Conservation (phyloP, 2,888 invertebrate genomes). For the Meloe dianella region DNA sequence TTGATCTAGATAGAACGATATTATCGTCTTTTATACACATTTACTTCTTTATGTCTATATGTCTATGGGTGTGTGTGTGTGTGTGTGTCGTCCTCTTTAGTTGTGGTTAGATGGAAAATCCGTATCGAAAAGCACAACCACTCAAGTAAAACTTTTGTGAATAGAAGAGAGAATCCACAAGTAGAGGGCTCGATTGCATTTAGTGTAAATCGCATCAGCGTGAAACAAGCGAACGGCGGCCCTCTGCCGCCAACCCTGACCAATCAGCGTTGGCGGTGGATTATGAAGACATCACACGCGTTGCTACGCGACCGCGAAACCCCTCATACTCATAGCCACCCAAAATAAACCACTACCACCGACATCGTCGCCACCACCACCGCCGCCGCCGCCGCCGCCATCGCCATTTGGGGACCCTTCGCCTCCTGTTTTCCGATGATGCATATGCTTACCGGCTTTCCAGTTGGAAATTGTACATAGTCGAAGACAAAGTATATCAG, state of each 20-base stretch:
- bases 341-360: constrained; percentile 39
- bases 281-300: constrained; percentile 57
- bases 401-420: constrained; percentile 21
- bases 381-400: not conserved
- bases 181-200: constrained; percentile 42
- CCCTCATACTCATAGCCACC: constrained; percentile 44
- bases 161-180: constrained; percentile 40
- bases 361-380: constrained; percentile 1
- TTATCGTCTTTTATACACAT: not conserved
- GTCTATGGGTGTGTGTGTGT: not conserved
- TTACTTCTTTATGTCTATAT: not conserved
- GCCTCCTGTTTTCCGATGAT: constrained; percentile 21
- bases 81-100: constrained; percentile 7
- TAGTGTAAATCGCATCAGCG: constrained; percentile 54
- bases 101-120: constrained; percentile 21
- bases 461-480: constrained; percentile 19
- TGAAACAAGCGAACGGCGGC: constrained; percentile 52
- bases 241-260: constrained; percentile 53
- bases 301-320: constrained; percentile 59
- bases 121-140: constrained; percentile 32
- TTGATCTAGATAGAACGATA: not conserved
- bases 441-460: constrained; percentile 29
- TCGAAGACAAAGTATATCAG: constrained; percentile 15
- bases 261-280: constrained; percentile 58
- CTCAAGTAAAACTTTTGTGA: constrained; percentile 32